Base-by-base conservation (phyloP, 1,140 invertebrate species). In the Cherax destructor region DNA sequence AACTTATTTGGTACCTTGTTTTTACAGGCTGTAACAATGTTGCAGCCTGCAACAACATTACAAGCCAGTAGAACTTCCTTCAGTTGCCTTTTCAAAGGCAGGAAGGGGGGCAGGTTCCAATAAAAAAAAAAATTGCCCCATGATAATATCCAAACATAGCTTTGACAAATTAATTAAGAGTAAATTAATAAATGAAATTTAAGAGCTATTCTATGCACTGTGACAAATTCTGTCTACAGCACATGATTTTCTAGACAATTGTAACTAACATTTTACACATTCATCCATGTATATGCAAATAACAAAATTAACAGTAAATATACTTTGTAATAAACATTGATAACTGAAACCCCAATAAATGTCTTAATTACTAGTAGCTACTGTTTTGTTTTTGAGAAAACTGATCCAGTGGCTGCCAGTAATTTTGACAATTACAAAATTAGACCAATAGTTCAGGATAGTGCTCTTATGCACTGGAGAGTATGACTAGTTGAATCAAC, bases 401-500 rank as follows among this genome's bases (percentile, higher is more conserved):
- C 30, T 41, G 30, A 41, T 56, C 52, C 52, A 56, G 13, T 41
- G 2, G 6, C 13, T 9, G 13, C 13, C 21, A n/a, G 21, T 69
- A 69, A 69, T 69, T 69, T 21, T 18, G 18, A 69, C 18, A 69
- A 30, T 74, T 74, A 5, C 24, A 85, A 16, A 74, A 74, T 13
- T 18, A 69, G 41, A 30, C 47, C 16, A 61, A 69, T 47, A 49
- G 41, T 69, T 72, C 11, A 65, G 13, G 13, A 49, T 49, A 72
- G 61, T 85, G 69, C 49, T 72, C 47, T 69, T 74, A 61, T 24
- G 69, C 18, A 74, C 61, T 72, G 65, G 65, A 74, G 65, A 72
- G 61, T 50, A 76, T 85, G 83, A 85, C 83, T 85, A 85, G 83
- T 85, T 85, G 11, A 52, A 74, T 72, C 83, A 74, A 72, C 65